Base-by-base conservation (phyloP, 2,888 invertebrate genomes). In the Baccha elongata region DNA sequence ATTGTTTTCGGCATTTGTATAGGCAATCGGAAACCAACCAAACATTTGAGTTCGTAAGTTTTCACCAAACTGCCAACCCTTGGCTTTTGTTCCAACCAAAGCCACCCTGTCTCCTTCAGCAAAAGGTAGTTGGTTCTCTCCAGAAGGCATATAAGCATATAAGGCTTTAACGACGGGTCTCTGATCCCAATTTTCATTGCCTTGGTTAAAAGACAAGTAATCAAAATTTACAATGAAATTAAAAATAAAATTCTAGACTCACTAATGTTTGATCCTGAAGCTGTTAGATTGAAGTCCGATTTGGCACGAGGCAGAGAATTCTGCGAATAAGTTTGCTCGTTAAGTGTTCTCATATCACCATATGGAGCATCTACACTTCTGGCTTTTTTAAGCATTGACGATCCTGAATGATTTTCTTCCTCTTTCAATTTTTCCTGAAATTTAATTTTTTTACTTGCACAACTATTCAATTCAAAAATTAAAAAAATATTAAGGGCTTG, bases 41-140 rank as follows among this genome's bases (percentile, higher is more conserved):
- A 96, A 95, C 88, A 95, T 94, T 89, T 97, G 96, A n/a, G 96
- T 97, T 69, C 97, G 93, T 86, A 96, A 91, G 91, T 98, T 98
- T 90, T 98, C 97, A n/a, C 98, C 98, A 88, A 97, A 98, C 91
- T 98, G 98, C 98, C 98, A 98, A 21, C 98, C 98, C 89, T 98
- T 98, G 86, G 96, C 97, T 86, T 96, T 93, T 87, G 97, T 97
- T 19, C 98, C 98, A 87, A 97, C 94, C 85, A 98, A 91, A 6
- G 96, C 95, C 69, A 98, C 94, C 76, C 96, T 93, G 90, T 98
- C 98, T 83, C 97, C 97, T 91, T 97, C 97, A 84, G 95, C 94
- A 91, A 98, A 98, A 88, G 96, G 96, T 79, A 98, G 93, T 91
- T 98, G 98, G 91, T 97, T 97, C 88, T 97, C 98, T 5, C 97